Conservation (phyloP, 23 tunicate species). For the Styela clava region DNA sequence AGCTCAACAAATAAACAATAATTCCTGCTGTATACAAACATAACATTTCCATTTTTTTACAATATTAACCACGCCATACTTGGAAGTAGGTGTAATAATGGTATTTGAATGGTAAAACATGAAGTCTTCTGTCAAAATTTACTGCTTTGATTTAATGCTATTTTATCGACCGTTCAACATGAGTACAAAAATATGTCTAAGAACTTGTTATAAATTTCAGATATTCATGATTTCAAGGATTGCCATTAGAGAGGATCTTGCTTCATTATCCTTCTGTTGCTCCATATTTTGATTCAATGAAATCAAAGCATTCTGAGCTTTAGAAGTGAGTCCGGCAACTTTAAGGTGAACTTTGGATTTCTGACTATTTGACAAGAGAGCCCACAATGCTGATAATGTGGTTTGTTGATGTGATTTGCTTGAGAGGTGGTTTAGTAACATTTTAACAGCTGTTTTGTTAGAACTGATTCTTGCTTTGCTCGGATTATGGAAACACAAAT, state of each 20-base stretch:
- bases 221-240: background rate
- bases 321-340: conserved; percentile 48
- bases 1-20: too few relatives aligned
- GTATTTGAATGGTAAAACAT: too few relatives aligned
- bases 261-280: background rate
- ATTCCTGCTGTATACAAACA: too few relatives aligned
- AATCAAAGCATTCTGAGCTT: conserved; percentile 42
- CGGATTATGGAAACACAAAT: conserved; percentile 76
- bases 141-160: too few relatives aligned
- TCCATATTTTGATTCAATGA: background rate
- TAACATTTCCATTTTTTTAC: too few relatives aligned
- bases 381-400: conserved; percentile 48
- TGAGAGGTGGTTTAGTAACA: background rate
- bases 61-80: too few relatives aligned
- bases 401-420: background rate
- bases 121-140: too few relatives aligned
- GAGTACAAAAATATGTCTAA: too few relatives aligned
- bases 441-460: conserved; percentile 21
- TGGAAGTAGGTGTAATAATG: too few relatives aligned
- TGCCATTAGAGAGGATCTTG: background rate
- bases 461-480: conserved; percentile 81
- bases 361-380: conserved; percentile 68
- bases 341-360: conserved; percentile 88
- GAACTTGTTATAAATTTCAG: background rate
- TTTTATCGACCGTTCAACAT: too few relatives aligned